Evolutionary conservation across 2,797 vertebrate species (phyloP), one percentile per base, ranked within the genome.

Genomic region (Tenualosa thibaudeaui): DNA sequence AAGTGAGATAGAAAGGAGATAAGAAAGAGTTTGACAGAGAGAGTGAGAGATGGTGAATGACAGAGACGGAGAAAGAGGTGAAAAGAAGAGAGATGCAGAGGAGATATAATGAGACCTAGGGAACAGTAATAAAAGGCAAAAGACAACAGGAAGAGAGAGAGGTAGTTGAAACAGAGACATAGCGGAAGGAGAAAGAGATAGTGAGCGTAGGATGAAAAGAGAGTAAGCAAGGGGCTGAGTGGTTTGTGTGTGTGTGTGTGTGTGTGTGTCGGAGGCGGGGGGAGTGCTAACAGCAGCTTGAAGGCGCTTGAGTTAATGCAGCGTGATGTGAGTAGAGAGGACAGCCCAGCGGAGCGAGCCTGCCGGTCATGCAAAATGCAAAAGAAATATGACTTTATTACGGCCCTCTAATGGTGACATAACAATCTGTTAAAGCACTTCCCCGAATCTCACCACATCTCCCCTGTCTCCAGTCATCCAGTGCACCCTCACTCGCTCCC

Each of bases 301-400:
- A 94, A 96, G 96, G 94, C 96, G 96, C 96, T 97, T 96, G 95
- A 96, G 95, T 97, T 96, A 97, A 95, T 91, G 92, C 92, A 89
- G 93, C 95, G 87, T 98, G 97, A 99, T 91, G 96, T 97, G 96
- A 98, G 93, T 85, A 87, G 93, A 97, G 94, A 94, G 97, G 98
- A 99, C 98, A 98, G 95, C 96, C 96, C 94, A 96, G 92, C 97
- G 97, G 95, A 96, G 93, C 94, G 94, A 94, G 94, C 96, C 97
- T 95, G 85, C 91, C 93, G 94, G 97, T 96, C 97, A 96, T 97
- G 96, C 93, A 97, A 97, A 97, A 97, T 96, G 96, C 96, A 97
- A 95, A 94, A 95, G 96, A 95, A 94, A 94, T 95, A 95, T 94
- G 95, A 96, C 94, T 95, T 94, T 95, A 96, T 92, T 94, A 92